Evolutionary conservation across 2,113 vertebrate genomes (phyloP), one percentile per base, ranked within the genome.

Genomic region (Rattus norvegicus): DNA sequence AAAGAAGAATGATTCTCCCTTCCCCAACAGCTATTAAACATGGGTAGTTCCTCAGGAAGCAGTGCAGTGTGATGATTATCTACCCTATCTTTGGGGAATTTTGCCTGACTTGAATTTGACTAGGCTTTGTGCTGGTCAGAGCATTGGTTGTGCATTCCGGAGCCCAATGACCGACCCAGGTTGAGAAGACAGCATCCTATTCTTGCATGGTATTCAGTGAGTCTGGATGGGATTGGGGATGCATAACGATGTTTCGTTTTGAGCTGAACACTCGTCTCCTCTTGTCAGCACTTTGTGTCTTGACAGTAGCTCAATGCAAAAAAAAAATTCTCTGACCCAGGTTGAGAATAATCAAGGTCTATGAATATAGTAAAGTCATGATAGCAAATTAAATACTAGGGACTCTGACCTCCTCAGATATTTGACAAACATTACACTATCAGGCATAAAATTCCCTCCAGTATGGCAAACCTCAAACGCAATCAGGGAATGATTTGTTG

Each of bases 131-230:
- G 20, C 22, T 1, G 24, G 20, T 59, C 26, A 52, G 14, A 16
- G 56, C 10, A 56, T 81, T 2, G 56, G 33, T 54, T 22, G 30
- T n/a, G 33, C 79, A n/a, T n/a, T 13, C 33, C 12, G 56, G 9
- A 81, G 52, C 56, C 10, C 36, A 39, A 61, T 39, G 26, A n/a
- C 12, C 36, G 0, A 0, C 0, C 12, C 7, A 26, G 39, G n/a
- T 61, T 61, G 36, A 26, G 36, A 83, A 61, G 80, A 61, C 56
- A 13, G 56, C 12, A 28, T 61, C 56, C n/a, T 39, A 28, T 26
- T 39, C 52, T 22, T 59, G 10, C 10, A 7, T 13, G 19, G 13
- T 59, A 26, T 22, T 59, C 79, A 81, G 0, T 14, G 54, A 39
- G 10, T n/a, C 36, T 59, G 39, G 33, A 14, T 81, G 54, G 36